Evolutionary conservation across 2,888 invertebrate species (phyloP).

Genomic region (Brenthis hecate): DNA sequence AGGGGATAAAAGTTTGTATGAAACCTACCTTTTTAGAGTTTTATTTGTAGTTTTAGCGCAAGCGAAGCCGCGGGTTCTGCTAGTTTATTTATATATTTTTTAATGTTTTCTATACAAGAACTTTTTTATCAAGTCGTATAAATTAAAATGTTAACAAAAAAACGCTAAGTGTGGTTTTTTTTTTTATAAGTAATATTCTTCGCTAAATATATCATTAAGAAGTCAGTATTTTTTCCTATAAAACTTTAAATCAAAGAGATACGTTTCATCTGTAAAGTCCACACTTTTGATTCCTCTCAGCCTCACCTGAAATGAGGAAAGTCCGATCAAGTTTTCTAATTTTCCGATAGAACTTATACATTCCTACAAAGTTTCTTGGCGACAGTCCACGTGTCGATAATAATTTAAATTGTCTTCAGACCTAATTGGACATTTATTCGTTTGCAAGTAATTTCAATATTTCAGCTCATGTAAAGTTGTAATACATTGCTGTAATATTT

Average conservation of each 20-base stretch:
- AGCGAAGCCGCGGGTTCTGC: no score
- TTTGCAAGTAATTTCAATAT: constrained; percentile 13
- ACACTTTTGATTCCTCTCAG: constrained; percentile 51
- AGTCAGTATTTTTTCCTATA: constrained; percentile 36
- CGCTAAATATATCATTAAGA: not conserved
- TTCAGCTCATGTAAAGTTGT: not conserved
- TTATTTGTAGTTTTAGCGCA: no score
- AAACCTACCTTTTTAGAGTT: no score
- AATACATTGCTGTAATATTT: not conserved
- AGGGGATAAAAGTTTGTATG: no score
- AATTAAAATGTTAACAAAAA: no score
- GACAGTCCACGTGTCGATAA: constrained; percentile 37
- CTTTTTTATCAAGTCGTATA: no score
- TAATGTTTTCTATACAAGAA: no score
- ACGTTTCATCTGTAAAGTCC: constrained; percentile 65
- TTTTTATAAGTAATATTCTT: no score
- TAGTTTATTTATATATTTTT: no score
- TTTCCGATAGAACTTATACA: constrained; percentile 73
- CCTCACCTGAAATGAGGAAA: constrained; percentile 60
- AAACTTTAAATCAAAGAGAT: constrained; percentile 41
- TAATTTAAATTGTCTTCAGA: constrained; percentile 35
- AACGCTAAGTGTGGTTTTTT: no score
- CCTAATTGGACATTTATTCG: constrained; percentile 23
- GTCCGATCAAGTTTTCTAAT: constrained; percentile 70
- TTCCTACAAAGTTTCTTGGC: constrained; percentile 51